A percentile compares a stretch with the other conserved stretches of the same genome.
These are phyloP conservation scores for Leuciscus idus DNA, from an alignment of 2,113 vertebrate species.

Conservation along the genomic window DNA sequence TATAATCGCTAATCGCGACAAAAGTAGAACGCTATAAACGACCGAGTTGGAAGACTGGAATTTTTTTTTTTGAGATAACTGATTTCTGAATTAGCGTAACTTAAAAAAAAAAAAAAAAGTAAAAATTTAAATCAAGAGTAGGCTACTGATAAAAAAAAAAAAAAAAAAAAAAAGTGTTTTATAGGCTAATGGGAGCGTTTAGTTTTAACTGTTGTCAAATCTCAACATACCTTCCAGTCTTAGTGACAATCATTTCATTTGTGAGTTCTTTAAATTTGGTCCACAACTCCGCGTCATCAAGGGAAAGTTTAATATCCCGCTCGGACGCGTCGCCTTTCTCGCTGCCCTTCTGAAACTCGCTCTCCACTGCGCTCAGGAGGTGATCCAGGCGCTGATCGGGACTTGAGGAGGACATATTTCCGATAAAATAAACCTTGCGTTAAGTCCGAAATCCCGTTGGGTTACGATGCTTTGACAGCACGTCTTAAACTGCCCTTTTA, in stretches of 20 bases:
- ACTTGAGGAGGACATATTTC: constrained; percentile 75
- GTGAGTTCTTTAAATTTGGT: constrained; percentile 82
- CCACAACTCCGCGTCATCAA: constrained; percentile 81
- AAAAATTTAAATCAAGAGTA: background rate
- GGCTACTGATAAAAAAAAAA: background rate
- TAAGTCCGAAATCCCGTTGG: background rate
- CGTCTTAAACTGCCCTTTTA: constrained; percentile 61
- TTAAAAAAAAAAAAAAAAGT: background rate
- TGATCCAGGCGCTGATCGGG: constrained; percentile 80
- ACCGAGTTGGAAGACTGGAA: background rate
- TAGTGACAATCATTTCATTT: constrained; percentile 85
- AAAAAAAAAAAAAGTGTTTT: background rate
- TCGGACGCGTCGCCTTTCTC: constrained; percentile 80
- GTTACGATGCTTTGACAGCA: constrained; percentile 26
- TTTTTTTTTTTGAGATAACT: too few species aligned
- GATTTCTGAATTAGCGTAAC: too few species aligned
- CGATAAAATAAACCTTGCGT: constrained; percentile 23
- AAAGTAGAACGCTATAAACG: background rate
- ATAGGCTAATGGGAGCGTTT: background rate
- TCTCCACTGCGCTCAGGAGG: constrained; percentile 81
- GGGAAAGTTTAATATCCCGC: constrained; percentile 78
- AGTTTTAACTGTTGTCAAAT: background rate
- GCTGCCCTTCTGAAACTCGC: constrained; percentile 80
- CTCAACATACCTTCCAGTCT: constrained; percentile 76
- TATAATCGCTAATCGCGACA: background rate